These are phyloP conservation scores for Drosophila meridiana DNA, from an alignment of 2,888 invertebrate genomes.

Conservation along the genomic window DNA sequence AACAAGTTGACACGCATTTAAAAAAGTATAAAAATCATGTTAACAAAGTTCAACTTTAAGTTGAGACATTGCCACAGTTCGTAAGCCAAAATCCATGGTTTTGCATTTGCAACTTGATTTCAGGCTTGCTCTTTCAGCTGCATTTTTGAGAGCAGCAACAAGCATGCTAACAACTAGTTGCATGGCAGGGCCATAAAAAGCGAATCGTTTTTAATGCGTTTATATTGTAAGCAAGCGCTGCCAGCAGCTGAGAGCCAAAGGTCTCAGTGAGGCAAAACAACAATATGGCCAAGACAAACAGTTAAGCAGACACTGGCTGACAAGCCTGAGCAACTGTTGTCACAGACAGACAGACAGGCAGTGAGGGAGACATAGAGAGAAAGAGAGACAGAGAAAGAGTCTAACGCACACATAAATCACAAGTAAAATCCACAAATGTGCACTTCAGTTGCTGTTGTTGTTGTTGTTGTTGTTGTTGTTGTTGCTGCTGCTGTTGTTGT, in stretches of 20 bases:
- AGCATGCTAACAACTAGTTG: conserved; percentile 52
- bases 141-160: background rate
- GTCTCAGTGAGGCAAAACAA: conserved; percentile 25
- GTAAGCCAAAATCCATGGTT: background rate
- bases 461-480: conserved; percentile 29
- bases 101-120: background rate
- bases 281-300: conserved; percentile 62
- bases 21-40: too few species aligned
- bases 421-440: conserved; percentile 72
- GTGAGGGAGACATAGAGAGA: background rate
- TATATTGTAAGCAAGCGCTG: conserved; percentile 43
- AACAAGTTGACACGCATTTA: too few species aligned
- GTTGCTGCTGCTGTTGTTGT: conserved; percentile 21
- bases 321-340: conserved; percentile 58
- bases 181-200: conserved; percentile 24
- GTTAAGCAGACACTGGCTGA: conserved; percentile 49
- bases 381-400: background rate
- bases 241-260: conserved; percentile 19
- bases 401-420: conserved; percentile 57
- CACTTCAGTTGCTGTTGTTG: conserved; percentile 57
- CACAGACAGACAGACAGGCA: conserved; percentile 18
- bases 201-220: conserved; percentile 47
- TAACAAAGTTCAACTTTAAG: background rate
- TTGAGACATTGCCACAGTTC: background rate
- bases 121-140: background rate